Percentiles rank a stretch among this genome's conserved stretches.
Evolutionary conservation across 2,797 vertebrate species (phyloP).

Genomic region (Tamandua tetradactyla): DNA sequence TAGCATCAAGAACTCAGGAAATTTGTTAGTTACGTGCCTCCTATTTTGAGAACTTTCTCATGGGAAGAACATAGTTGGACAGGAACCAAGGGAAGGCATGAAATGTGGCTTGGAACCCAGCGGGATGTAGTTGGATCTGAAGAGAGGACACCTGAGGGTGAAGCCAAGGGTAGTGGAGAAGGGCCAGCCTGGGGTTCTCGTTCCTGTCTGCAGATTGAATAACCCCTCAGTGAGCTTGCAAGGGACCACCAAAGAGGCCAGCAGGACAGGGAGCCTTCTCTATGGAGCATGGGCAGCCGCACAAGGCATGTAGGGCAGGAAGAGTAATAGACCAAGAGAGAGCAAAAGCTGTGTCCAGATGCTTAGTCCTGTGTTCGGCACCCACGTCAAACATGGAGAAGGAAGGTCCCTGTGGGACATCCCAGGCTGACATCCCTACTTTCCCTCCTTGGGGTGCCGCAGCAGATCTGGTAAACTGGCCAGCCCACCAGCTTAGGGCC

Average conservation of each 20-base stretch:
- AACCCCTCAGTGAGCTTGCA: not conserved
- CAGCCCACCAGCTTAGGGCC: not conserved
- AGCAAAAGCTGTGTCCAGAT: not conserved
- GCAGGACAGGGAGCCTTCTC: not conserved
- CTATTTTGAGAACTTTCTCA: not conserved
- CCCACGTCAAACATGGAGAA: too few species aligned
- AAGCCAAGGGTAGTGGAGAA: rapidly evolving
- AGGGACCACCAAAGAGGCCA: not conserved
- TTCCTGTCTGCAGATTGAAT: not conserved
- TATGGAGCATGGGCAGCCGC: rapidly evolving
- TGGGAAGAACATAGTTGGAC: not conserved
- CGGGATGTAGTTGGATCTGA: not conserved
- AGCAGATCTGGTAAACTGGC: not conserved
- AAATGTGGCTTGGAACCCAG: not conserved
- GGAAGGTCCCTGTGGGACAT: not conserved
- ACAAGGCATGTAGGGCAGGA: not conserved
- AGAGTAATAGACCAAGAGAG: too few species aligned
- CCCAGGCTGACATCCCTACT: not conserved
- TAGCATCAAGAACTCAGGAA: not conserved
- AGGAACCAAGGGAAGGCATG: not conserved
- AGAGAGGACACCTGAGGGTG: not conserved
- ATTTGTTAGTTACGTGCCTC: not conserved
- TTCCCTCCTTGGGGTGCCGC: not conserved
- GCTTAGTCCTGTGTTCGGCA: not conserved
- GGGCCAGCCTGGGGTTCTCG: not conserved